These are phyloP conservation scores for Gambusia holbrooki DNA, from an alignment of 2,113 vertebrate genomes.

Conservation along the genomic window DNA sequence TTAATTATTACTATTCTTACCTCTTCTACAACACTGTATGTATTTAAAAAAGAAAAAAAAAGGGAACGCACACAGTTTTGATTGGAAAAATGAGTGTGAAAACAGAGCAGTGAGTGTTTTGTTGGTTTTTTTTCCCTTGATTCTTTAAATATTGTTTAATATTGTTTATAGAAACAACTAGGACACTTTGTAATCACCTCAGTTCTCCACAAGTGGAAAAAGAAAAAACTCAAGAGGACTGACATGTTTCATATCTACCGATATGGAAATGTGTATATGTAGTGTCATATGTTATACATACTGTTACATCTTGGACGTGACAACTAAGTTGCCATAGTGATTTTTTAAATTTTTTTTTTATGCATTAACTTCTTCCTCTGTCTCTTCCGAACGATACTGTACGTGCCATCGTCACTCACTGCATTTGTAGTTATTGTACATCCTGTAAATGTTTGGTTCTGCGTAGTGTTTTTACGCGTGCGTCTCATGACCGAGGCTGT, in stretches of 20 bases:
- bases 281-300: slow-evolving; percentile 73
- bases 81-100: background rate
- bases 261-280: slow-evolving; percentile 63
- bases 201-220: slow-evolving; percentile 14
- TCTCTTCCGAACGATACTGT: slow-evolving; percentile 5
- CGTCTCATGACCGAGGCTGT: slow-evolving; percentile 51
- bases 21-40: slow-evolving; percentile 6
- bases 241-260: slow-evolving; percentile 51
- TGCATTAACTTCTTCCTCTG: background rate
- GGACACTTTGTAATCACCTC: slow-evolving; percentile 31
- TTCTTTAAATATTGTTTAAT: slow-evolving; percentile 13
- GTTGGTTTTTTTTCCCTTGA: slow-evolving; percentile 2
- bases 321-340: slow-evolving; percentile 50
- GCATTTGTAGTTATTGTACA: slow-evolving; percentile 41
- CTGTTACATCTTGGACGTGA: slow-evolving; percentile 44
- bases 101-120: background rate
- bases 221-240: slow-evolving; percentile 14
- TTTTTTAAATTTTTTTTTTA: background rate
- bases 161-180: slow-evolving; percentile 29
- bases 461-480: slow-evolving; percentile 10
- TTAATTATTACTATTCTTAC: background rate
- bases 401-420: slow-evolving; percentile 7
- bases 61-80: slow-evolving; percentile 54
- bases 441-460: slow-evolving; percentile 39
- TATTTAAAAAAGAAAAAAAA: slow-evolving; percentile 26